These are phyloP conservation scores for Cranoglanis bouderius DNA, from an alignment of 2,113 vertebrate genomes.

Conservation along the genomic window DNA sequence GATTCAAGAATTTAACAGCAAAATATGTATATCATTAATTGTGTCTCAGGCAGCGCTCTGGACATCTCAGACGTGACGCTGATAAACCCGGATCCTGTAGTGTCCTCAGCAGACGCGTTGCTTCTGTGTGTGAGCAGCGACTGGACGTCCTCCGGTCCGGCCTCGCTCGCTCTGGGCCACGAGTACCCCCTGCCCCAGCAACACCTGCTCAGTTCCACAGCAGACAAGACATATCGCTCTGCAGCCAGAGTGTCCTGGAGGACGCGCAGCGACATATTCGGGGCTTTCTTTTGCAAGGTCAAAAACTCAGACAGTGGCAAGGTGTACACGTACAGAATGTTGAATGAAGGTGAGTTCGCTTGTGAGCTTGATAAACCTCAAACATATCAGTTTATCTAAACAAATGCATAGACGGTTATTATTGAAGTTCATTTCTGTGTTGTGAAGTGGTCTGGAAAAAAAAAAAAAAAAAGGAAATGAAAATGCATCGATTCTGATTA, in stretches of 20 bases:
- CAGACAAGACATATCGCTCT: slow-evolving; percentile 71
- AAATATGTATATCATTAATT: neutral
- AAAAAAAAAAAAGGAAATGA: neutral
- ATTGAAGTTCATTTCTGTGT: neutral
- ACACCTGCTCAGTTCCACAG: slow-evolving; percentile 71
- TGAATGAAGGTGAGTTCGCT: slow-evolving; percentile 75
- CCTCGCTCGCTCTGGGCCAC: slow-evolving; percentile 74
- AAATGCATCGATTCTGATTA: neutral
- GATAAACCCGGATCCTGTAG: slow-evolving; percentile 84
- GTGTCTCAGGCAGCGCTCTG: slow-evolving; percentile 70
- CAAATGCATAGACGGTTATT: neutral
- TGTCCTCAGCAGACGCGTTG: slow-evolving; percentile 77
- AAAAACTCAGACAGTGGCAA: slow-evolving; percentile 73
- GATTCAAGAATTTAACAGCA: neutral
- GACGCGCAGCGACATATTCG: slow-evolving; percentile 79
- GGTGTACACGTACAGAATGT: slow-evolving; percentile 86
- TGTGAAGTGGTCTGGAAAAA: neutral
- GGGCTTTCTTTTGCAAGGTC: slow-evolving; percentile 81
- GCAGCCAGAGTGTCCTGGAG: slow-evolving; percentile 82
- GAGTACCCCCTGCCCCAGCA: slow-evolving; percentile 76
- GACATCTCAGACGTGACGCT: slow-evolving; percentile 80
- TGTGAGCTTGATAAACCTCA: neutral
- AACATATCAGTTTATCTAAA: neutral
- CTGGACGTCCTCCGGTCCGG: slow-evolving; percentile 71
- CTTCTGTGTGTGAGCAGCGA: slow-evolving; percentile 81